Percentiles rank a stretch among this genome's conserved stretches.
These are phyloP conservation scores for Drosophila kepulauana DNA, from an alignment of 1,140 invertebrate genomes.

Conservation along the genomic window DNA sequence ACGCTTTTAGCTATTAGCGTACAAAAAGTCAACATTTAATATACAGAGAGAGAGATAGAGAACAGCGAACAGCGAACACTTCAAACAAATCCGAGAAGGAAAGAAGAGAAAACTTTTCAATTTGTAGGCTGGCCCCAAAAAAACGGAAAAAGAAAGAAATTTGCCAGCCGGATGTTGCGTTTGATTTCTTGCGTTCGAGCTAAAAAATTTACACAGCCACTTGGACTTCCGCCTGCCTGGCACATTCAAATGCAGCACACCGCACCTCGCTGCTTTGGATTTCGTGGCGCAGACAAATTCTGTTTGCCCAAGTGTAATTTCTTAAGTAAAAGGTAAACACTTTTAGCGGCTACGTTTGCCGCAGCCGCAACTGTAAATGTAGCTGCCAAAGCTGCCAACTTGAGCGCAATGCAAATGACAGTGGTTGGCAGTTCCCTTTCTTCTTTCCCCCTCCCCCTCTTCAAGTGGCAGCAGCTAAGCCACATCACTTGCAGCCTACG, in stretches of 20 bases:
- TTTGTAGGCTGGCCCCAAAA: conserved; percentile 53
- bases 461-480: conserved; percentile 3
- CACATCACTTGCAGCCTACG: conserved; percentile 45
- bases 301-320: conserved; percentile 83
- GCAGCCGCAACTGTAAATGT: conserved; percentile 60
- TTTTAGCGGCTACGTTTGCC: conserved; percentile 56
- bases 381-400: conserved; percentile 39
- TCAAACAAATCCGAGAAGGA: conserved; percentile 54
- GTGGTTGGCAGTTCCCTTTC: not conserved
- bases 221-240: conserved; percentile 57
- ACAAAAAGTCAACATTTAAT: conserved; percentile 78
- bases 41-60: conserved; percentile 11
- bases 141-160: conserved; percentile 10
- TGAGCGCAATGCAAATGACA: conserved; percentile 70
- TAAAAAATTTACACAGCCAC: conserved; percentile 73
- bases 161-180: conserved; percentile 49
- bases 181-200: conserved; percentile 55
- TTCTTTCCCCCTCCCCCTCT: not conserved
- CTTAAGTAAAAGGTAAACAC: conserved; percentile 85
- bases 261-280: not conserved
- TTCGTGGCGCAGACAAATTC: conserved; percentile 69
- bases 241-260: not conserved
- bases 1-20: conserved; percentile 74
- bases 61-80: conserved; percentile 49
- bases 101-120: conserved; percentile 71